Conservation (phyloP, 2,113 vertebrate species). For the Protobothrops mucrosquamatus region DNA sequence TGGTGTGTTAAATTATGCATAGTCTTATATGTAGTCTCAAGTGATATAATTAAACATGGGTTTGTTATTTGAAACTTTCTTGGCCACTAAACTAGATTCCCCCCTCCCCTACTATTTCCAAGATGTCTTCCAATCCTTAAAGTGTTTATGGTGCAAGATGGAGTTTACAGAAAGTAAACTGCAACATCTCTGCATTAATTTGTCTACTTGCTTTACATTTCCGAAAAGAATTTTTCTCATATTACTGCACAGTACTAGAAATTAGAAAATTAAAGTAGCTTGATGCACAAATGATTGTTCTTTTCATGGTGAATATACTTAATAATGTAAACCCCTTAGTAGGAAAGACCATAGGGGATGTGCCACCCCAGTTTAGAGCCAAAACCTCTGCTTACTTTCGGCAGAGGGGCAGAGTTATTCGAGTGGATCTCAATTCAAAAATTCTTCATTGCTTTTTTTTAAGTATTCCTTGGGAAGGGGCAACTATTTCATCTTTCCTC, state of each 20-base stretch:
- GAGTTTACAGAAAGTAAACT: not conserved
- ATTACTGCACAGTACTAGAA: not conserved
- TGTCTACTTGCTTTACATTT: not conserved
- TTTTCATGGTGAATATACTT: conserved; percentile 9
- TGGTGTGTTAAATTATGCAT: not conserved
- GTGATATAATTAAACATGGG: not conserved
- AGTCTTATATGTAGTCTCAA: not conserved
- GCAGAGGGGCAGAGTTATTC: not conserved
- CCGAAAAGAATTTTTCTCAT: not conserved
- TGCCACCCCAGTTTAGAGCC: not conserved
- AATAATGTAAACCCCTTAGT: not conserved
- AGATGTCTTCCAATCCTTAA: not conserved
- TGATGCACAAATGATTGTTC: not conserved
- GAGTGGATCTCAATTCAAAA: not conserved
- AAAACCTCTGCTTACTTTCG: not conserved
- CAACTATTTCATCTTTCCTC: not conserved
- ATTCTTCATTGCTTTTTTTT: not conserved
- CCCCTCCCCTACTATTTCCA: not conserved
- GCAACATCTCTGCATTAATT: not conserved
- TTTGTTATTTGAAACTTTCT: not conserved
- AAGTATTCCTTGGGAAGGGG: not conserved
- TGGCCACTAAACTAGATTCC: not conserved
- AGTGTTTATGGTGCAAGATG: not conserved
- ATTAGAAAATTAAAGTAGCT: not conserved
- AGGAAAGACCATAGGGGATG: not conserved